Conservation (phyloP, 2,888 invertebrate species). For the Cryptus viduatorius region DNA sequence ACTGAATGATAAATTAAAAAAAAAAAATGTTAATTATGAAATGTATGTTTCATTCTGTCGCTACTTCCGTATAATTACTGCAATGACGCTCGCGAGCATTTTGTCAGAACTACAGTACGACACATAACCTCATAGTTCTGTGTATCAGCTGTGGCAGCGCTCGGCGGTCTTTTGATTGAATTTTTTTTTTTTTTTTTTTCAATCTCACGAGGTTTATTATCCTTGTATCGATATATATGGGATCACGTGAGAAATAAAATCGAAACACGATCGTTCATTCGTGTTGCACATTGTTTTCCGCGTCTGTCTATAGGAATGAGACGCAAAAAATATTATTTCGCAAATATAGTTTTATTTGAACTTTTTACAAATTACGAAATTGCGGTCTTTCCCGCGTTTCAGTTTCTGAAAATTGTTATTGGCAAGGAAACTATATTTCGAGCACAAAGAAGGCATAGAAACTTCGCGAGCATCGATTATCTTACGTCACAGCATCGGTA, state of each 20-base stretch:
- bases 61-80: slow-evolving; percentile 66
- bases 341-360: no score
- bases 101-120: slow-evolving; percentile 51
- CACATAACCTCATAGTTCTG: slow-evolving; percentile 38
- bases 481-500: slow-evolving; percentile 50
- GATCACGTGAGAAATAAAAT: slow-evolving; percentile 31
- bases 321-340: no score
- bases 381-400: no score
- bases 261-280: slow-evolving; percentile 41
- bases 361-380: no score
- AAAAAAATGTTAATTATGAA: background rate
- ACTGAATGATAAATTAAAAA: background rate
- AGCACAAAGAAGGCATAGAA: slow-evolving; percentile 22
- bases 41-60: slow-evolving; percentile 37
- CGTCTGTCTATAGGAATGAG: no score
- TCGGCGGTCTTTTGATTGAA: slow-evolving; percentile 39
- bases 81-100: slow-evolving; percentile 59
- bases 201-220: slow-evolving; percentile 55
- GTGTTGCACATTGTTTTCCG: slow-evolving; percentile 36
- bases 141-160: slow-evolving; percentile 44
- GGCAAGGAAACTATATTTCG: slow-evolving; percentile 58
- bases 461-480: slow-evolving; percentile 58
- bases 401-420: slow-evolving; percentile 50
- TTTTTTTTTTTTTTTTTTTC: slow-evolving; percentile 11
- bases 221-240: slow-evolving; percentile 47